Evolutionary conservation across 1,140 invertebrate genomes (phyloP), one percentile per base, ranked within the genome.

Genomic region (Lepidurus couesii): DNA sequence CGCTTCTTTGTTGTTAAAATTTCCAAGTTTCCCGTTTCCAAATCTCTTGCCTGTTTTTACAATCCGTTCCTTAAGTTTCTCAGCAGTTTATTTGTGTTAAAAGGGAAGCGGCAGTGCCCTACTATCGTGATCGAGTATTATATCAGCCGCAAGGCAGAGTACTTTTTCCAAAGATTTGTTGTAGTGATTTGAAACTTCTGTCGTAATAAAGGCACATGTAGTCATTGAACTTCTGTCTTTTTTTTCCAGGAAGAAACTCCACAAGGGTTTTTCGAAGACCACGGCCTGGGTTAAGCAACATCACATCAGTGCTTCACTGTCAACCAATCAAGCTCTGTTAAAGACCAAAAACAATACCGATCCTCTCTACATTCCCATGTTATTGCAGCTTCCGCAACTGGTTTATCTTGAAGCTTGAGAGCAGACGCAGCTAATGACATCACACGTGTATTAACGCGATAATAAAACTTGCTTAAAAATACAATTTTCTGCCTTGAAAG

Each of bases 181-280:
- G 44, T 43, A 24, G 73, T 78, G 24, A 75, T 44, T 42, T 44
- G 16, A 16, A n/a, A n/a, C 4, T 65, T 0, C 7, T n/a, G 16
- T 65, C 53, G 53, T 65, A 65, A 65, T 65, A 65, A 65, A 65
- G 53, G 16, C 53, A 65, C 53, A 21, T 65, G 42, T n/a, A 78
- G 47, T 73, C 76, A 34, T 44, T 76, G 79, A 44, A 53, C 77
- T 80, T 80, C 75, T 82, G 84, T 75, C 45, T 84, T 86, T 88
- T 87, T 89, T 86, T 94, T 93, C 84, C 89, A 98, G 96, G 97
- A 98, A 87, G 96, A 98, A 89, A 98, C 96, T 73, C 96, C 95
- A 75, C 96, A 98, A 88, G 96, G 96, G 84, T 97, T 98, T 87
- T 98, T 98, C 86, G 97, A 98, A 86, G 97, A 98, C 88, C 95